Conservation (phyloP, 2,113 vertebrate genomes). For the Spermophilus dauricus region DNA sequence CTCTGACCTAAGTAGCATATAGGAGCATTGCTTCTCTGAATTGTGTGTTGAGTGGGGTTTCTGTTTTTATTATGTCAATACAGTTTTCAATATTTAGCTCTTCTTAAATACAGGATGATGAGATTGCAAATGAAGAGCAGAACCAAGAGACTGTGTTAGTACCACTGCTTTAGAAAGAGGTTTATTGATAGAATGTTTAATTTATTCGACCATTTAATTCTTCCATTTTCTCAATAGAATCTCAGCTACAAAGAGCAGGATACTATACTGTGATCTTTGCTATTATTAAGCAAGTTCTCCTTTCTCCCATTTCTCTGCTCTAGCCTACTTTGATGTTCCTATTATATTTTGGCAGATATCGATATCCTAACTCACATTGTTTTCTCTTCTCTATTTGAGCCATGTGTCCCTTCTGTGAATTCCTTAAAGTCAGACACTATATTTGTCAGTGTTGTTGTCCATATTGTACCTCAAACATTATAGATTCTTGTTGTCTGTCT, state of each 20-base stretch:
- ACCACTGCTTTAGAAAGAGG: neutral
- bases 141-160: neutral
- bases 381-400: slow-evolving; percentile 51
- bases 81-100: neutral
- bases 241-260: neutral
- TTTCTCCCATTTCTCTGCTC: neutral
- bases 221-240: neutral
- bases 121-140: neutral
- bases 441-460: neutral
- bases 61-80: neutral
- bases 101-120: neutral
- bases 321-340: slow-evolving; percentile 16
- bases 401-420: neutral
- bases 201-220: neutral
- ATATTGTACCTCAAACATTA: neutral
- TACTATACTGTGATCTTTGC: neutral
- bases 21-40: neutral
- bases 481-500: neutral
- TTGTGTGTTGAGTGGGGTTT: neutral
- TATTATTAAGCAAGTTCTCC: neutral
- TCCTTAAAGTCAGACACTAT: neutral
- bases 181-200: neutral
- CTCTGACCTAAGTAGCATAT: neutral
- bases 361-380: neutral
- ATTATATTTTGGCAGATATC: neutral